A percentile compares a stretch with the other conserved stretches of the same genome.
These are phyloP conservation scores for Adoxophyes honmai DNA, from an alignment of 1,140 invertebrate species.

Conservation along the genomic window DNA sequence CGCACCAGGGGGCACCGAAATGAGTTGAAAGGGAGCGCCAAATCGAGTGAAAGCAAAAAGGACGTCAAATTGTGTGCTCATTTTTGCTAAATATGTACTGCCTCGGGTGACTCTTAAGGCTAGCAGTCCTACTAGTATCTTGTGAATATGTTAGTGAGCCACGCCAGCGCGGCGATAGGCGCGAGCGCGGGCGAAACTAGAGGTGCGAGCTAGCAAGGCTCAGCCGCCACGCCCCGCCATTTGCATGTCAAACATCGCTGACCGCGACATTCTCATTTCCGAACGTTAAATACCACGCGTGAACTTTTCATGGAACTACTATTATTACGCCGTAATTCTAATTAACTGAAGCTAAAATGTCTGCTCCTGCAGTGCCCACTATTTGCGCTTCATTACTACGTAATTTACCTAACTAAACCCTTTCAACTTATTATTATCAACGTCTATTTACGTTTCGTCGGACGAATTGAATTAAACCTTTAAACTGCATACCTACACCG, in stretches of 20 bases:
- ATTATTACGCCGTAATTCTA: constrained; percentile 11
- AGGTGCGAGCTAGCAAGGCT: constrained; percentile 5
- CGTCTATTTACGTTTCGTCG: no score
- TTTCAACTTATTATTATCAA: no score
- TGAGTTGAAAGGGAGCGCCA: background rate
- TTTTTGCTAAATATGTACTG: no score
- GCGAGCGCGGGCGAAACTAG: background rate
- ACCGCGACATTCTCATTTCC: constrained; percentile 59
- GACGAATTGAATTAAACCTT: no score
- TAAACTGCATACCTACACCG: no score
- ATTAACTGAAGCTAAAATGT: constrained; percentile 1
- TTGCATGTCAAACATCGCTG: constrained; percentile 57
- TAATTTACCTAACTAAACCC: no score
- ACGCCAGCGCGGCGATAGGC: no score
- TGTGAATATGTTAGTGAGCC: no score
- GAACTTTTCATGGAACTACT: constrained; percentile 40
- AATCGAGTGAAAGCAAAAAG: constrained; percentile 6
- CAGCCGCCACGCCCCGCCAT: constrained; percentile 34
- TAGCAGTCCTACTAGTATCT: no score
- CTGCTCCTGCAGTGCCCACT: background rate
- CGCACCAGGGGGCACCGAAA: no score
- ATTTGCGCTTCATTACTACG: background rate
- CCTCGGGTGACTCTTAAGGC: no score
- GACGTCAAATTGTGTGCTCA: background rate
- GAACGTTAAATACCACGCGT: constrained; percentile 28